A percentile compares a stretch with the other conserved stretches of the same genome.
phyloP scores from a whole-genome alignment of 2,797 vertebrate species.

The Poecilia gillii region DNA sequence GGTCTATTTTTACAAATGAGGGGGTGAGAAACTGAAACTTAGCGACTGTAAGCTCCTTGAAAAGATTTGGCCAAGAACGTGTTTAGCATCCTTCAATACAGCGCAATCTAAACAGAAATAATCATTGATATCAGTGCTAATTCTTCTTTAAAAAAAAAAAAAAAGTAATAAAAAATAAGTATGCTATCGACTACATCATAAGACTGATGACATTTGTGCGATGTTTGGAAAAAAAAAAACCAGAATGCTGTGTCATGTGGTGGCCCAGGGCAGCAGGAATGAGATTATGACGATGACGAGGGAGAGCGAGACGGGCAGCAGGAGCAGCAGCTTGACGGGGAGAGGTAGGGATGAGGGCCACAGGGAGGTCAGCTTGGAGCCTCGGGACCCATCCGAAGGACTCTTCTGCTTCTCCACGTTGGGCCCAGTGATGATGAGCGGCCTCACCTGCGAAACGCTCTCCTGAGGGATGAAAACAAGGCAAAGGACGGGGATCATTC shows the following conservation, averaged over 20 bases:
- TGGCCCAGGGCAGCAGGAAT: slow-evolving; percentile 70
- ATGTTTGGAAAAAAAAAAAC: not conserved
- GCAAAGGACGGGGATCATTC: not conserved
- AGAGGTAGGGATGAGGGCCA: slow-evolving; percentile 67
- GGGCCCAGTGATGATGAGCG: slow-evolving; percentile 77
- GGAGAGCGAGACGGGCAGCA: slow-evolving; percentile 74
- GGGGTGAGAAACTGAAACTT: slow-evolving; percentile 19
- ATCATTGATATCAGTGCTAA: not conserved
- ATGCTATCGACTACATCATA: slow-evolving; percentile 4
- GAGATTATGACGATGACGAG: slow-evolving; percentile 73
- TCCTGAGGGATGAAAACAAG: slow-evolving; percentile 65
- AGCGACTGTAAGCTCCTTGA: not conserved
- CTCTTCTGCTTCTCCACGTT: slow-evolving; percentile 42
- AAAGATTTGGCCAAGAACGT: not conserved
- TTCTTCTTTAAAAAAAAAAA: not conserved
- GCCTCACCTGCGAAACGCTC: slow-evolving; percentile 83
- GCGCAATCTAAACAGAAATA: not conserved
- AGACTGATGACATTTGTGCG: slow-evolving; percentile 2
- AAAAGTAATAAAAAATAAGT: not conserved
- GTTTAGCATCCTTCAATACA: slow-evolving; percentile 2
- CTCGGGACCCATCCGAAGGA: slow-evolving; percentile 1
- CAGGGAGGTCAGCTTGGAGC: slow-evolving; percentile 41
- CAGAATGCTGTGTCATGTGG: slow-evolving; percentile 52
- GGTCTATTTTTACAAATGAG: not conserved
- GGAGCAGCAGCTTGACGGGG: slow-evolving; percentile 70